Evolutionary conservation across 2,113 vertebrate genomes (phyloP).

Genomic region (Labeo rohita): DNA sequence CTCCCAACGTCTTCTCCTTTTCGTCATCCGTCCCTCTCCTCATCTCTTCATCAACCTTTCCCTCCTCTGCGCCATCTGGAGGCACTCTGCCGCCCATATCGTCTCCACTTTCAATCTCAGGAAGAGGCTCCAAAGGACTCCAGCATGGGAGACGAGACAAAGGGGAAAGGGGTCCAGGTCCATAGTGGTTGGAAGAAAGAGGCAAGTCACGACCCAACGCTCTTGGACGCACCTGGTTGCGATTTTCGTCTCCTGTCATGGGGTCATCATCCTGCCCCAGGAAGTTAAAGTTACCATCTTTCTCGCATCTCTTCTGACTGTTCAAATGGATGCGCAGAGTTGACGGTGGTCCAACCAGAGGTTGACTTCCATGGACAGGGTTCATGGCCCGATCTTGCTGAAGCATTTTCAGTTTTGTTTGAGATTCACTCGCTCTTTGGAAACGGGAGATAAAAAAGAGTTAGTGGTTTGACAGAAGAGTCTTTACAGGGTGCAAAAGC

Average conservation of each 20-base stretch:
- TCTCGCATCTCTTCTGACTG: slow-evolving; percentile 68
- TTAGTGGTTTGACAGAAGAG: slow-evolving; percentile 26
- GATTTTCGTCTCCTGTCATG: slow-evolving; percentile 83
- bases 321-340: slow-evolving; percentile 39
- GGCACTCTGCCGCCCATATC: slow-evolving; percentile 81
- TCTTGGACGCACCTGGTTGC: slow-evolving; percentile 74
- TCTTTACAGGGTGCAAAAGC: not conserved
- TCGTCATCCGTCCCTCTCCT: slow-evolving; percentile 57
- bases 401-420: slow-evolving; percentile 66
- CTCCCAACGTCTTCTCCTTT: slow-evolving; percentile 57
- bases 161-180: slow-evolving; percentile 61
- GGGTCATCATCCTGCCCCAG: slow-evolving; percentile 67
- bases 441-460: slow-evolving; percentile 39
- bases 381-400: slow-evolving; percentile 74
- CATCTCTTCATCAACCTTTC: slow-evolving; percentile 67
- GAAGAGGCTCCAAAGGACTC: slow-evolving; percentile 75
- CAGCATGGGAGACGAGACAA: slow-evolving; percentile 73
- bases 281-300: slow-evolving; percentile 94
- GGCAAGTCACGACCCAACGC: slow-evolving; percentile 61
- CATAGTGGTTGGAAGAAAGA: slow-evolving; percentile 53
- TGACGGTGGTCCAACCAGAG: slow-evolving; percentile 43
- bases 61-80: slow-evolving; percentile 86
- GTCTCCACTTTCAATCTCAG: slow-evolving; percentile 74
- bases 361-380: slow-evolving; percentile 58
- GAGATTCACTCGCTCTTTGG: slow-evolving; percentile 65